A percentile compares a stretch with the other conserved stretches of the same genome.
Evolutionary conservation across 2,113 vertebrate genomes (phyloP).

Genomic region (Ptilorrhoa leucosticta): DNA sequence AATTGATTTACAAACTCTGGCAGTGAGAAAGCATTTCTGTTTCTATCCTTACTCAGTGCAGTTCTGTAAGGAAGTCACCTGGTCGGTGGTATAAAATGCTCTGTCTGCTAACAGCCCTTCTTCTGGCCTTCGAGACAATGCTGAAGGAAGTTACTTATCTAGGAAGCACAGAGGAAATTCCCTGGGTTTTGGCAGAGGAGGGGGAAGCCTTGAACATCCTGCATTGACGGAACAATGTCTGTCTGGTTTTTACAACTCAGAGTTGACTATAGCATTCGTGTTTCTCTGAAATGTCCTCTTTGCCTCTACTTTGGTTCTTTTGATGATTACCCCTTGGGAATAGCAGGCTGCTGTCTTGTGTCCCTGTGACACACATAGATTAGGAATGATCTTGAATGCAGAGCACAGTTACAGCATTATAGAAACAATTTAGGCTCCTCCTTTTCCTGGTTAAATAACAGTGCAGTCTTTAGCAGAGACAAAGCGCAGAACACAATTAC

Average conservation of each 20-base stretch:
- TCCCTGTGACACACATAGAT: background rate
- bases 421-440: background rate
- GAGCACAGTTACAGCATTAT: constrained; percentile 9
- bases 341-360: background rate
- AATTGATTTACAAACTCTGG: constrained; percentile 10
- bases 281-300: constrained; percentile 12
- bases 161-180: background rate
- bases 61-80: background rate
- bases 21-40: background rate
- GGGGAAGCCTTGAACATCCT: background rate
- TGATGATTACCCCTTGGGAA: constrained; percentile 15
- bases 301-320: background rate
- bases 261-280: background rate
- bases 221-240: background rate
- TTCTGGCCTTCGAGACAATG: background rate
- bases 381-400: background rate
- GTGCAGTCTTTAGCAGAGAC: background rate
- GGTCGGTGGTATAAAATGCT: background rate
- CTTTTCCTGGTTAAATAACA: constrained; percentile 10
- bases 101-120: background rate
- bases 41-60: background rate
- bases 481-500: constrained; percentile 14
- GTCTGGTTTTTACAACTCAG: background rate
- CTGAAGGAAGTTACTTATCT: background rate
- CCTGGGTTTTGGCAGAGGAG: background rate